These are phyloP conservation scores for Hybos culiciformis DNA, from an alignment of 2,888 invertebrate genomes.

Conservation along the genomic window DNA sequence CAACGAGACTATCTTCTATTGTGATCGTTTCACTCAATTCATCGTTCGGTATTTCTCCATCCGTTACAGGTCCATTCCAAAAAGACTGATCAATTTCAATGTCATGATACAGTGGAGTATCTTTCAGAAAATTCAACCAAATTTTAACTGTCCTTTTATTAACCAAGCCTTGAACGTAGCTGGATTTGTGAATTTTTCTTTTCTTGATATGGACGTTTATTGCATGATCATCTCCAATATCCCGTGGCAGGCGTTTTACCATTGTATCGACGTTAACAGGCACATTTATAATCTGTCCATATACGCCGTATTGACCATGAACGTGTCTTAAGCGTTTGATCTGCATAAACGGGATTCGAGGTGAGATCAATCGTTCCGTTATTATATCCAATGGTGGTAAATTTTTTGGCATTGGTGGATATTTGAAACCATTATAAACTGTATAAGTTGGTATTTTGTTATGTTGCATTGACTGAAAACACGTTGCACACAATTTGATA, in stretches of 20 bases:
- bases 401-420: too few species aligned
- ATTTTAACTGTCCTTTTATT: slow-evolving; percentile 1
- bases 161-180: slow-evolving; percentile 1
- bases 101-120: slow-evolving; percentile 2
- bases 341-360: too few species aligned
- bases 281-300: slow-evolving; percentile 30
- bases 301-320: slow-evolving; percentile 20
- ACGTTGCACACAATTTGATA: too few species aligned
- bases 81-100: slow-evolving; percentile 6
- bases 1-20: slow-evolving; percentile 15
- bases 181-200: slow-evolving; percentile 6
- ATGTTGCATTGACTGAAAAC: too few species aligned
- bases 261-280: slow-evolving; percentile 24
- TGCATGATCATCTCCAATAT: slow-evolving; percentile 4
- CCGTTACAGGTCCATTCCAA: neutral
- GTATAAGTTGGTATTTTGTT: too few species aligned
- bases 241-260: slow-evolving; percentile 21
- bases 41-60: neutral
- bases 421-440: too few species aligned
- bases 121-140: slow-evolving; percentile 4
- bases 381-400: too few species aligned
- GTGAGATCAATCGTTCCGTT: too few species aligned
- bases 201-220: slow-evolving; percentile 8
- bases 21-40: slow-evolving; percentile 9
- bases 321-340: slow-evolving; percentile 8